Conservation (phyloP, 2,888 invertebrate genomes). For the Erebia ligea region DNA sequence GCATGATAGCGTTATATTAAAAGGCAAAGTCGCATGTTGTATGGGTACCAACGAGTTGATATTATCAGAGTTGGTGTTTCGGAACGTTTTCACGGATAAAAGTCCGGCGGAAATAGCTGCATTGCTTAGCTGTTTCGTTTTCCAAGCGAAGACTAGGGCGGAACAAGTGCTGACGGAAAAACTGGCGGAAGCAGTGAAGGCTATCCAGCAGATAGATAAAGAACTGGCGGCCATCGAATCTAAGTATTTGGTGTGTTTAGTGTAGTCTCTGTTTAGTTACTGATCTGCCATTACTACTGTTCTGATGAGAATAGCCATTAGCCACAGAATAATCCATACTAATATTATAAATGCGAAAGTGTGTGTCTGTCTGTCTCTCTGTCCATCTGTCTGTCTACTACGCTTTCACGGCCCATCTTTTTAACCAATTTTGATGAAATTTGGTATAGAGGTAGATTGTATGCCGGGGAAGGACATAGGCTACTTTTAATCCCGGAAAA, state of each 20-base stretch:
- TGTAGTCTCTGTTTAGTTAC: neutral
- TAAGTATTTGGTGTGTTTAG: constrained; percentile 79
- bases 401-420: too few relatives aligned
- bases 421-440: too few relatives aligned
- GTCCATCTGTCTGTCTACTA: too few relatives aligned
- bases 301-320: too few relatives aligned
- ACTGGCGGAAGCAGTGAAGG: constrained; percentile 85
- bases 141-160: constrained; percentile 90
- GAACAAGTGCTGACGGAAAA: constrained; percentile 83
- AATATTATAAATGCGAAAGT: too few relatives aligned
- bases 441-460: too few relatives aligned
- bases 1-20: constrained; percentile 74
- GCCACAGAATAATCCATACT: too few relatives aligned
- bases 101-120: constrained; percentile 97
- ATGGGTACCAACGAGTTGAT: constrained; percentile 91
- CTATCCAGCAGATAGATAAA: constrained; percentile 87
- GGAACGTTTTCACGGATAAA: constrained; percentile 93
- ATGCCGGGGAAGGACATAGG: too few relatives aligned
- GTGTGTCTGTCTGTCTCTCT: too few relatives aligned
- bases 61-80: constrained; percentile 96
- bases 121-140: constrained; percentile 95
- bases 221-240: constrained; percentile 87
- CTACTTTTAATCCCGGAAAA: too few relatives aligned
- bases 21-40: constrained; percentile 75
- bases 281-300: too few relatives aligned